These are phyloP conservation scores for Zoanthus gigantus DNA, from an alignment of 92 coral and sea anemone species.

Conservation along the genomic window DNA sequence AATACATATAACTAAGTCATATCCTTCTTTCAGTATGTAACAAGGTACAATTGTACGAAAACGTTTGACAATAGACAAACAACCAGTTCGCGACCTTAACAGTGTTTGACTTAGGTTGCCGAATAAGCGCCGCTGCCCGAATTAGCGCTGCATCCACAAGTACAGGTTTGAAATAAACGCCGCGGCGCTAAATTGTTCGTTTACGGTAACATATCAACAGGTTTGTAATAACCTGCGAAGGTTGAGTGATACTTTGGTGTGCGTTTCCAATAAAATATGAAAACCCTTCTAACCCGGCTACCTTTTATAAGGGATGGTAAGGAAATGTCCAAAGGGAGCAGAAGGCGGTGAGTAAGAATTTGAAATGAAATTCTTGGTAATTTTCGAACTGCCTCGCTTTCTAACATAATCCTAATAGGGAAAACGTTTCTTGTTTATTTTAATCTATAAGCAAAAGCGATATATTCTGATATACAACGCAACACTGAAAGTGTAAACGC, in stretches of 20 bases:
- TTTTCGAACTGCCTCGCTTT: slow-evolving; percentile 1
- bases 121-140: too few species aligned
- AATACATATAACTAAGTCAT: too few species aligned
- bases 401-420: neutral
- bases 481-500: neutral
- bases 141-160: too few species aligned
- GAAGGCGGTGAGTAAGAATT: neutral
- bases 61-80: too few species aligned
- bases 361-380: slow-evolving; percentile 4
- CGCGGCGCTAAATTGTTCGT: too few species aligned
- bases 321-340: neutral
- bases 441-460: neutral
- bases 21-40: too few species aligned
- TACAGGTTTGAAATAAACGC: too few species aligned
- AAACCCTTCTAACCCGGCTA: neutral
- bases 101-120: too few species aligned
- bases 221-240: too few species aligned
- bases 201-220: too few species aligned
- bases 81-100: too few species aligned
- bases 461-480: neutral
- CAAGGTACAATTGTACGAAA: too few species aligned
- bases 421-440: neutral
- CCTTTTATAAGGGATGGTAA: neutral
- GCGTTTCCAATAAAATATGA: neutral
- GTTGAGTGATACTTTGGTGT: neutral